Conservation (phyloP, 2,113 vertebrate species). For the Laticauda laticaudata region DNA sequence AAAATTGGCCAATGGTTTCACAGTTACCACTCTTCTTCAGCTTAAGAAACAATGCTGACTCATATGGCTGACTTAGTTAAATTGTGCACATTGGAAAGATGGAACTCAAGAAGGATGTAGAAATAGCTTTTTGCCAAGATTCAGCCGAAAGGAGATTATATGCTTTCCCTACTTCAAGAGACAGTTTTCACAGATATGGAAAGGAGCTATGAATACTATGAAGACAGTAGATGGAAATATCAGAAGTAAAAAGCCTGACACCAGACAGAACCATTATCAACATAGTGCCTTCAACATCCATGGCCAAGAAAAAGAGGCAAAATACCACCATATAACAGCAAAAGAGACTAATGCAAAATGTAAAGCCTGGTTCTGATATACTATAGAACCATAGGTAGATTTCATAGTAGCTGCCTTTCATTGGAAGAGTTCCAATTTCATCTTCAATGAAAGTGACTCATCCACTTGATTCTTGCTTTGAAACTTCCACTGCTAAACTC, state of each 20-base stretch:
- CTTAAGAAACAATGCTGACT: background rate
- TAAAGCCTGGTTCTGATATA: background rate
- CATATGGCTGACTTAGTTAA: background rate
- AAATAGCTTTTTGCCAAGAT: background rate
- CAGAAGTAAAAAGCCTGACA: background rate
- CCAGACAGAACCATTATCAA: background rate
- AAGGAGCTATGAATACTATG: background rate
- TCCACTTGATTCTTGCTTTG: background rate
- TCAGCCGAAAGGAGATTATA: background rate
- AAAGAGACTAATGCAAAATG: background rate
- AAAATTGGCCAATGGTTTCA: background rate
- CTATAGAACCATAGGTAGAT: background rate
- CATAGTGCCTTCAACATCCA: background rate
- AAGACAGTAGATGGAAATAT: background rate
- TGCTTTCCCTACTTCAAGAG: background rate
- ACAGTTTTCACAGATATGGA: background rate
- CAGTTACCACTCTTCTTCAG: background rate
- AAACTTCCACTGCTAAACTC: background rate
- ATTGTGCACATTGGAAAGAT: background rate
- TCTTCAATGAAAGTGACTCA: background rate
- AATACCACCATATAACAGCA: background rate
- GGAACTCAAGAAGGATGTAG: background rate
- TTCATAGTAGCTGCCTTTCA: background rate
- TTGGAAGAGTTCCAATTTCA: background rate
- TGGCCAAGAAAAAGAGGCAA: background rate